Percentiles rank a stretch among this genome's conserved stretches.
Evolutionary conservation across 2,113 vertebrate genomes (phyloP).

Genomic region (Aldabrachelys gigantea): DNA sequence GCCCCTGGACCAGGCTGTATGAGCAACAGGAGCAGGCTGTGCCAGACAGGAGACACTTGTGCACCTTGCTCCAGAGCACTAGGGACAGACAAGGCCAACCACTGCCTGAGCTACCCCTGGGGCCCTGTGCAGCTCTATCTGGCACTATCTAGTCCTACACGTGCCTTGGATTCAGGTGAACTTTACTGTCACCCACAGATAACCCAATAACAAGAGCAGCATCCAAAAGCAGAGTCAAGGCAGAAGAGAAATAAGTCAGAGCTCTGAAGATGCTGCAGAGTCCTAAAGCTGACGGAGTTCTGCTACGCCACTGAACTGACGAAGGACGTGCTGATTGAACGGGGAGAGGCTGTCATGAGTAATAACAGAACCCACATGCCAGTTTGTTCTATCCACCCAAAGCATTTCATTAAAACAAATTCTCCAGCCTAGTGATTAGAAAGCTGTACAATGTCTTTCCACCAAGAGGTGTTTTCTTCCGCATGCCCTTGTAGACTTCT

Average conservation of each 20-base stretch:
- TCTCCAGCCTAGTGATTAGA: background rate
- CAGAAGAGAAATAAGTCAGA: background rate
- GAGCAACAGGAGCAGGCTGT: background rate
- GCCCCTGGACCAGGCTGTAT: background rate
- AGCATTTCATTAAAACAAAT: background rate
- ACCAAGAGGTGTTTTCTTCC: rapidly evolving
- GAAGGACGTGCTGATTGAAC: constrained; percentile 36
- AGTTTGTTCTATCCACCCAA: background rate
- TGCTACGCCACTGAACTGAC: constrained; percentile 7
- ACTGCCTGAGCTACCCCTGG: background rate
- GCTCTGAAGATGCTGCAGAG: constrained; percentile 1
- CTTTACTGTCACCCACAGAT: background rate
- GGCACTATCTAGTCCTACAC: background rate
- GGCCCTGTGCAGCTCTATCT: background rate
- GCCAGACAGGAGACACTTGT: no score
- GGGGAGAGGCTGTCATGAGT: background rate
- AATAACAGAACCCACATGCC: background rate
- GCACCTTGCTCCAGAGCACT: background rate
- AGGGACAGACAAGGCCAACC: background rate
- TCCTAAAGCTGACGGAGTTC: constrained; percentile 19
- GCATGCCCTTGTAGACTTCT: background rate
- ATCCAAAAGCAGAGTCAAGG: constrained; percentile 6
- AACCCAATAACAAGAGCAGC: background rate
- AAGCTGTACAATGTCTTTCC: background rate
- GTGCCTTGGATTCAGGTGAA: background rate